A percentile compares a stretch with the other conserved stretches of the same genome.
Evolutionary conservation across 2,888 invertebrate species (phyloP).

Genomic region (Limnephilus marmoratus): DNA sequence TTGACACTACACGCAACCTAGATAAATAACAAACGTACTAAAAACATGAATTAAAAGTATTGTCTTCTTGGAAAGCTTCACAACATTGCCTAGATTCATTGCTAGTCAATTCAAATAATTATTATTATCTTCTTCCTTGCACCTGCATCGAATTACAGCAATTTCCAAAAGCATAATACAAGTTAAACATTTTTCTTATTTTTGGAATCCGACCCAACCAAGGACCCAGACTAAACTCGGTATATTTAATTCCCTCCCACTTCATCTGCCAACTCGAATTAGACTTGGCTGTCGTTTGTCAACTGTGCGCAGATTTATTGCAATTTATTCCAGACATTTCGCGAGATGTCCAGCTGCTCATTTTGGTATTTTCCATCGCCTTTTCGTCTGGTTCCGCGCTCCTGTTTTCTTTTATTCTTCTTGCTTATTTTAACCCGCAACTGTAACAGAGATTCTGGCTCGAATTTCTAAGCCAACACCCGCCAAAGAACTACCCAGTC

Average conservation of each 20-base stretch:
- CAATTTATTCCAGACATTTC: constrained; percentile 52
- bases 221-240: neutral
- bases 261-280: constrained; percentile 40
- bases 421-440: neutral
- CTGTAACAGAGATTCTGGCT: constrained; percentile 18
- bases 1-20: neutral
- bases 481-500: constrained; percentile 25
- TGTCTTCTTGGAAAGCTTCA: neutral
- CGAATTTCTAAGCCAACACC: constrained; percentile 44
- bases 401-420: neutral
- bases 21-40: neutral
- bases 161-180: neutral
- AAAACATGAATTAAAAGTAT: neutral
- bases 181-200: neutral
- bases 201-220: neutral
- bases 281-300: constrained; percentile 49
- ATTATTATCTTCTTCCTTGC: neutral
- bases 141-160: neutral
- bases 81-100: neutral
- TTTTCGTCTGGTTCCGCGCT: constrained; percentile 12
- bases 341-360: constrained; percentile 34
- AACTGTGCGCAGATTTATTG: constrained; percentile 51
- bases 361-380: constrained; percentile 42
- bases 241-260: constrained; percentile 5
- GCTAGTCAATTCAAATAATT: neutral